Conservation (phyloP, 1,140 invertebrate species). For the Antheraea mylitta region DNA sequence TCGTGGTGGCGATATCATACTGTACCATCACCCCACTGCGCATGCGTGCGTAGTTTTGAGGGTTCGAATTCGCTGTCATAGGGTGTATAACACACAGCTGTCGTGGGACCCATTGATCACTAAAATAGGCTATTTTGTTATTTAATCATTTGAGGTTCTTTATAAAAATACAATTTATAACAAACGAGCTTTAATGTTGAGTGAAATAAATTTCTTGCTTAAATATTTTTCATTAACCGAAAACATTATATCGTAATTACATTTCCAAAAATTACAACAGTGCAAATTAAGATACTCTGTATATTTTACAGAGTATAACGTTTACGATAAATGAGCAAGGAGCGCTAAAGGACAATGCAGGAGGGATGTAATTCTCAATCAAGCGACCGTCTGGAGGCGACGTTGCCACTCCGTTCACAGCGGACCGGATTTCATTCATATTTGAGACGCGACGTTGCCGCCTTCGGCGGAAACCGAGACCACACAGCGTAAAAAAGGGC, state of each 20-base stretch:
- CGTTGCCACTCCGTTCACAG: constrained; percentile 66
- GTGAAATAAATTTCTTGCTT: too few species aligned
- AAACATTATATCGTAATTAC: background rate
- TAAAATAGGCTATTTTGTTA: background rate
- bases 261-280: background rate
- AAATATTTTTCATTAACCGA: too few species aligned
- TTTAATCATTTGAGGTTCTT: too few species aligned
- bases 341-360: constrained; percentile 57
- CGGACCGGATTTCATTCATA: constrained; percentile 77
- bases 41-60: constrained; percentile 66
- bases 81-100: constrained; percentile 62
- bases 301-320: background rate
- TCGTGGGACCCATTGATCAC: constrained; percentile 20
- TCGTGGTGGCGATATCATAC: constrained; percentile 44
- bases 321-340: constrained; percentile 47
- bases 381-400: constrained; percentile 66
- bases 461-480: constrained; percentile 75
- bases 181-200: too few species aligned
- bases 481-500: constrained; percentile 74
- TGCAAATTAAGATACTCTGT: background rate
- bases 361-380: constrained; percentile 75
- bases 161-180: too few species aligned
- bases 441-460: constrained; percentile 75
- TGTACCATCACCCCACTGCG: constrained; percentile 56
- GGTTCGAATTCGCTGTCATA: constrained; percentile 55